Conservation (phyloP, 2,888 invertebrate species). For the Amaurobius ferox region DNA sequence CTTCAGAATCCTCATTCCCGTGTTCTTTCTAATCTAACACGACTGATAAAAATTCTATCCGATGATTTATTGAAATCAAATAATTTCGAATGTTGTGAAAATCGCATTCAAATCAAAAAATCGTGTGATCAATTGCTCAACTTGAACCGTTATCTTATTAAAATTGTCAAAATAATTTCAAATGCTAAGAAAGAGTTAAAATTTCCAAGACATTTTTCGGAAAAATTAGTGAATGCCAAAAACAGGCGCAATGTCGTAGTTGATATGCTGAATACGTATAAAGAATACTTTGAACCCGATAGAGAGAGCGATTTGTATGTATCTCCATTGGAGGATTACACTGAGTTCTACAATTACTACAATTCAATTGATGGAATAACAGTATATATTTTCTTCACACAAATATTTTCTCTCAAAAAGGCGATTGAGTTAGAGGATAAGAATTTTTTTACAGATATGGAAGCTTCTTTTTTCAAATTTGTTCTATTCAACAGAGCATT, state of each 20-base stretch:
- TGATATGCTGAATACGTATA: neutral
- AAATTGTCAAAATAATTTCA: neutral
- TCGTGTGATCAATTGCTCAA: neutral
- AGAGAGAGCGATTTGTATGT: neutral
- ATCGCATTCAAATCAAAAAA: neutral
- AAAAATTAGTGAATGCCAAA: neutral
- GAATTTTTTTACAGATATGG: neutral
- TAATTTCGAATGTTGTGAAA: neutral
- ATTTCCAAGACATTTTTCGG: neutral
- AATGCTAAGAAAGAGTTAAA: neutral
- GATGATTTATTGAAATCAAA: neutral
- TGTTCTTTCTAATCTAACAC: neutral
- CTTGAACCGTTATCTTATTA: neutral
- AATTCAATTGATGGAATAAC: conserved; percentile 6
- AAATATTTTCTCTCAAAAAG: conserved; percentile 38
- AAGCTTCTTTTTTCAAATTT: neutral
- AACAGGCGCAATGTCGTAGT: neutral
- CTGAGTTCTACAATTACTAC: conserved; percentile 4
- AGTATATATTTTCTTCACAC: conserved; percentile 23
- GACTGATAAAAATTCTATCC: neutral
- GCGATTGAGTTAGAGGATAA: neutral
- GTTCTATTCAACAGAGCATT: neutral
- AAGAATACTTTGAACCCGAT: neutral
- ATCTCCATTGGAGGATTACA: conserved; percentile 7
- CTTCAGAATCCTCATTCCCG: neutral